Evolutionary conservation across 2,888 invertebrate genomes (phyloP).

Genomic region (Eupithecia vulgata): DNA sequence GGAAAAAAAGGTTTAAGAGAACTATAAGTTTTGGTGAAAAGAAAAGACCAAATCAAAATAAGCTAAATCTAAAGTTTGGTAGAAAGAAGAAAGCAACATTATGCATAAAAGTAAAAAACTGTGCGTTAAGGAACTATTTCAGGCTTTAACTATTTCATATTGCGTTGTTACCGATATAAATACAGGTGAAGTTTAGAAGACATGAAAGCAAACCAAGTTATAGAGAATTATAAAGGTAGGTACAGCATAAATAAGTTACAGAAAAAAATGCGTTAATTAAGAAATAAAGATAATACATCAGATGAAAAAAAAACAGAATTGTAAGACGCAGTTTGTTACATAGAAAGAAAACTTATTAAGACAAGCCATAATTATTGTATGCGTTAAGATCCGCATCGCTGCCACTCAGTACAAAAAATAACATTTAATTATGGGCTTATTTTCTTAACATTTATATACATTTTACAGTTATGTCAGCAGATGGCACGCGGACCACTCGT

Average conservation of each 20-base stretch:
- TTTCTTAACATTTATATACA: no score
- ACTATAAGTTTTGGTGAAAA: no score
- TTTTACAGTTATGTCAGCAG: no score
- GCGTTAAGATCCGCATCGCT: no score
- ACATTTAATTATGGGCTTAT: no score
- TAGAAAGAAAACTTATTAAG: neutral
- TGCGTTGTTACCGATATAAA: neutral
- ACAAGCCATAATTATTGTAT: neutral
- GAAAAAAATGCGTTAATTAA: neutral
- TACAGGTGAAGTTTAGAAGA: neutral
- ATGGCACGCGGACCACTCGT: no score
- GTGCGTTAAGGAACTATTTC: neutral
- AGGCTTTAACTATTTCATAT: neutral
- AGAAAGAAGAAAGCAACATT: neutral
- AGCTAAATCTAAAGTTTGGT: no score
- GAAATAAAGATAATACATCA: neutral
- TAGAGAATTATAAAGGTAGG: neutral
- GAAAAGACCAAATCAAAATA: no score
- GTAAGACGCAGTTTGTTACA: neutral
- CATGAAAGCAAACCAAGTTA: slow-evolving; percentile 7
- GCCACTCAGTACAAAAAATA: no score
- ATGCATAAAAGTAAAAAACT: neutral
- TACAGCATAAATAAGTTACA: neutral
- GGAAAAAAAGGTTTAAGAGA: no score
- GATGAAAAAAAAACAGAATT: neutral